Base-by-base conservation (phyloP, 1,140 invertebrate species). In the Colletes gigas region DNA sequence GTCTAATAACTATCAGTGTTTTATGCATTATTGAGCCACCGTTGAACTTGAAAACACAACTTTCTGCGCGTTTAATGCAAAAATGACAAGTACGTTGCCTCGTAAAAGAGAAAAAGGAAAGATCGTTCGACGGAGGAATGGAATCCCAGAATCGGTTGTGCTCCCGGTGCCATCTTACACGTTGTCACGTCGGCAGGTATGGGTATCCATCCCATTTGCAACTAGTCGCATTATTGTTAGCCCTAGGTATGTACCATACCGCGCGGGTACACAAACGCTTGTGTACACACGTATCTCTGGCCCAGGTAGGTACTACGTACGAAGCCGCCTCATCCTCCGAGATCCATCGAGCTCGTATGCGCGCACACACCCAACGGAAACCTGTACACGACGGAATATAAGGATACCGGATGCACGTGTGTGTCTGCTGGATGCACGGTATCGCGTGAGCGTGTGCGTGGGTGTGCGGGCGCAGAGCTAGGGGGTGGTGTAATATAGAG, bases 401-500 rank as follows among this genome's bases (percentile, higher is more conserved):
- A 83, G 81, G 83, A 69, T 12, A 50, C 12, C 78, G 12, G 65
- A 47, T 12, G 30, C 44, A 4, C 6, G 12, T 12, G 47, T 59
- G 15, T 52, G 21, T 55, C 10, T 57, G n/a, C 47, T 19, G 17
- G n/a, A 54, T 41, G n/a, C 30, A n/a, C 6, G 15, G 15, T 7
- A 17, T 9, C 15, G 47, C 17, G 39, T 39, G 17, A 44, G 80
- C n/a, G 81, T 50, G 21, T 14, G 67, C 3, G 78, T 21, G 30
- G 73, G 65, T 60, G 86, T 73, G 54, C 78, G 79, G 80, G 84
- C 72, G 79, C 19, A 70, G 68, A 55, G 30, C 59, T 54, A 76
- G 83, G 79, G 85, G 90, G 86, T 88, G 85, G 88, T 89, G 90
- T 92, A 92, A 92, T 93, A 92, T 93, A 93, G 91, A 90, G 90